These are phyloP conservation scores for Theodoxus fluviatilis DNA, from an alignment of 2,888 invertebrate genomes.

Conservation along the genomic window DNA sequence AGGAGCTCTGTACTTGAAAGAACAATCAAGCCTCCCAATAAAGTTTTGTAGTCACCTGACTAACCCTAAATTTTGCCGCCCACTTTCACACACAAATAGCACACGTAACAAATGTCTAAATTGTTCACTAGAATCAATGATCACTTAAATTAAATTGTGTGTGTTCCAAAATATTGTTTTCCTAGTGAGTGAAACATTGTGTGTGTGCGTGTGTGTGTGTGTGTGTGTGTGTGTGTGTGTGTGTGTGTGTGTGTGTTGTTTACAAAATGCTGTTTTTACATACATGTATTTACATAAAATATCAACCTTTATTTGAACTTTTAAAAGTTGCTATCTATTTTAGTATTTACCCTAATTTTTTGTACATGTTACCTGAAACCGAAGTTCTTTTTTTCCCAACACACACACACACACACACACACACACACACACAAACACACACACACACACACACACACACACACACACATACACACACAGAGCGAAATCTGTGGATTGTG, in stretches of 20 bases:
- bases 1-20: no score
- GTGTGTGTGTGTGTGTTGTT: conserved; percentile 24
- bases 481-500: neutral
- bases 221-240: conserved; percentile 28
- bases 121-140: no score
- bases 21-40: no score
- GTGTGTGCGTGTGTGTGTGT: conserved; percentile 27
- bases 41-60: no score
- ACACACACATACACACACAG: neutral
- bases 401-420: conserved; percentile 11
- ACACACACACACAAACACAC: conserved; percentile 12
- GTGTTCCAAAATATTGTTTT: conserved; percentile 11
- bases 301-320: neutral
- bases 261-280: neutral
- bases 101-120: no score
- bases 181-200: conserved; percentile 10
- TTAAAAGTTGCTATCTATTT: no score
- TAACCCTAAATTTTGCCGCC: no score
- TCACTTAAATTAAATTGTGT: conserved; percentile 6
- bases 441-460: conserved; percentile 5
- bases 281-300: neutral
- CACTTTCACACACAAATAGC: no score
- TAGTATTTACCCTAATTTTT: neutral
- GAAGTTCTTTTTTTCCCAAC: neutral
- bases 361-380: neutral